Evolutionary conservation across 2,113 vertebrate genomes (phyloP), one percentile per base, ranked within the genome.

Genomic region (Oreotragus oreotragus): DNA sequence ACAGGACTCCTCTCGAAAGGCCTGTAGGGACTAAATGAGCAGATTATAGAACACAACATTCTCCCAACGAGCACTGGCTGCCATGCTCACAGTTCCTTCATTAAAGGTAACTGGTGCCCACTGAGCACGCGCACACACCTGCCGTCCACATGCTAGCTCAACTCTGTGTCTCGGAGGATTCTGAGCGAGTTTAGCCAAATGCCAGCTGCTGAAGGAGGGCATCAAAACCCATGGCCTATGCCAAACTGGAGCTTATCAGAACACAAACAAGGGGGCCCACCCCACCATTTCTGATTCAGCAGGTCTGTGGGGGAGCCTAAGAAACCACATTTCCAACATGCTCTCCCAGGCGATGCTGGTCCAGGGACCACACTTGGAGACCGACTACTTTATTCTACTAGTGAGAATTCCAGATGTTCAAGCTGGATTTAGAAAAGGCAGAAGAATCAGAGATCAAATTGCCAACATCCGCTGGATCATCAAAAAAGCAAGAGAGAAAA

Each of bases 11-110:
- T 13, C n/a, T 49, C 3, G 0, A 66, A 7, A 25, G 57, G 62
- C 43, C 83, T 66, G 28, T 13, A 19, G 7, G 36, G 76, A 14
- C 8, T 6, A 7, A 17, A 19, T 0, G 27, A 25, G 57, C 36
- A 23, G 33, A n/a, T 0, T 3, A 0, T 0, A 14, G 36, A 39
- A 60, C 30, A 2, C 3, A 3, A 12, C 5, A 15, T 0, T 12
- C 27, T n/a, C 88, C 60, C 21, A 6, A 12, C 3, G 15, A 19
- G 6, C 0, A 7, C 58, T 23, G 84, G 84, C 53, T 25, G n/a
- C 47, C 11, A 0, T 30, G 2, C 3, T 8, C 0, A 21, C 8
- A 1, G 9, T 39, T 51, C n/a, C 47, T 83, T 25, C 19, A 15
- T 27, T 21, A 43, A 60, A 55, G 25, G 33, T 11, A 7, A 33